These are phyloP conservation scores for Eledona agricola DNA, from an alignment of 2,888 invertebrate genomes.

Conservation along the genomic window DNA sequence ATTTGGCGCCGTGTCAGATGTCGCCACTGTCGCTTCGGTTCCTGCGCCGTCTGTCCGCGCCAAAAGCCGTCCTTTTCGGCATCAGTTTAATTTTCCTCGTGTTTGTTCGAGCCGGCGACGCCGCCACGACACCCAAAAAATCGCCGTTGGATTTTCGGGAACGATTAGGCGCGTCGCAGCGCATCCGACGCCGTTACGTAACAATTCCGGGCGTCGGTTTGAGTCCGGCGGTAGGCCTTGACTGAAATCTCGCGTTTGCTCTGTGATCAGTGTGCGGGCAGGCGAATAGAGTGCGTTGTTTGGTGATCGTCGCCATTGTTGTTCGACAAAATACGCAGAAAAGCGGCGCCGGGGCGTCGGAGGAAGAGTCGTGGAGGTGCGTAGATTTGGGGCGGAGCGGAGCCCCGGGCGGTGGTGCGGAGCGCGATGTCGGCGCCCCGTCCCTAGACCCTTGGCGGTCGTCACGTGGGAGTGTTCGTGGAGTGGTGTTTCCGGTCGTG, in stretches of 20 bases:
- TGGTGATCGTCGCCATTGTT: constrained; percentile 63
- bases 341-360: constrained; percentile 31
- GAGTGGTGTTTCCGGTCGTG: constrained; percentile 1
- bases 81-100: constrained; percentile 9
- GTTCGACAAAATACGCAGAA: constrained; percentile 56
- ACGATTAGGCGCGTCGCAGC: not conserved
- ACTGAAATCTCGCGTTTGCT: constrained; percentile 56
- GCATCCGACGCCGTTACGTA: not conserved
- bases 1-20: constrained; percentile 24
- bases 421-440: no score
- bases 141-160: constrained; percentile 7
- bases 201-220: constrained; percentile 21
- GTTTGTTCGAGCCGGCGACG: constrained; percentile 8
- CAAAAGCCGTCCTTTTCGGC: constrained; percentile 22
- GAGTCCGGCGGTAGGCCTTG: constrained; percentile 51
- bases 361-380: not conserved
- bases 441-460: constrained; percentile 27
- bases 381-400: constrained; percentile 1
- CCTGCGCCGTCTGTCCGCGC: constrained; percentile 20
- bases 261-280: constrained; percentile 50
- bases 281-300: constrained; percentile 57
- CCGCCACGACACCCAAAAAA: constrained; percentile 13
- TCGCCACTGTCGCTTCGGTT: constrained; percentile 5
- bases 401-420: no score
- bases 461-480: constrained; percentile 55